Percentiles rank a stretch among this genome's conserved stretches.
Conservation (phyloP, 2,797 vertebrate species). For the Prunella strophiata region DNA sequence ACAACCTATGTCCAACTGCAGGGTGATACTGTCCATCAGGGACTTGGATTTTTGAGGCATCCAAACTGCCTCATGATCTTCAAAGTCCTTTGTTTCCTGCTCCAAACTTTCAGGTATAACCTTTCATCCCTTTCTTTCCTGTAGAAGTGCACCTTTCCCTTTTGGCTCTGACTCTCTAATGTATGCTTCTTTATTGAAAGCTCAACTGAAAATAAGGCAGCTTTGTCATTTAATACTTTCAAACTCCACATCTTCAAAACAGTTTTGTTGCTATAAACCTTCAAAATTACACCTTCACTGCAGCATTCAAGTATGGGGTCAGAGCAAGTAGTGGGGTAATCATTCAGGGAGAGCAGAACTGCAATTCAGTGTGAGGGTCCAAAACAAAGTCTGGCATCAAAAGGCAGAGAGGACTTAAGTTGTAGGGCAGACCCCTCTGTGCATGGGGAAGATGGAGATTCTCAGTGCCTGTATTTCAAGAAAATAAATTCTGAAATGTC, state of each 20-base stretch:
- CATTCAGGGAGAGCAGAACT: background rate
- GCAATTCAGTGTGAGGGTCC: background rate
- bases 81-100: background rate
- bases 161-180: background rate
- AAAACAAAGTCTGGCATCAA: background rate
- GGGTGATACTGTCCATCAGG: background rate
- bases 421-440: background rate
- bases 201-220: background rate
- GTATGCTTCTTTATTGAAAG: background rate
- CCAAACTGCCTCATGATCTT: background rate
- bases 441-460: background rate
- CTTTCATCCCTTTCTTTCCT: background rate
- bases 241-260: background rate
- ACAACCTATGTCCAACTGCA: background rate
- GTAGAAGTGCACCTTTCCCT: background rate
- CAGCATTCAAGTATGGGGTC: background rate
- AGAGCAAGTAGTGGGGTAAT: background rate
- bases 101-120: background rate
- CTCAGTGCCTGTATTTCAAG: background rate
- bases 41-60: background rate
- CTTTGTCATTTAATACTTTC: background rate
- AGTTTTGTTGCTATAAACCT: background rate
- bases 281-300: background rate
- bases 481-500: background rate
- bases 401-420: background rate